Evolutionary conservation across 2,113 vertebrate genomes (phyloP).

Genomic region (Pungitius pungitius): DNA sequence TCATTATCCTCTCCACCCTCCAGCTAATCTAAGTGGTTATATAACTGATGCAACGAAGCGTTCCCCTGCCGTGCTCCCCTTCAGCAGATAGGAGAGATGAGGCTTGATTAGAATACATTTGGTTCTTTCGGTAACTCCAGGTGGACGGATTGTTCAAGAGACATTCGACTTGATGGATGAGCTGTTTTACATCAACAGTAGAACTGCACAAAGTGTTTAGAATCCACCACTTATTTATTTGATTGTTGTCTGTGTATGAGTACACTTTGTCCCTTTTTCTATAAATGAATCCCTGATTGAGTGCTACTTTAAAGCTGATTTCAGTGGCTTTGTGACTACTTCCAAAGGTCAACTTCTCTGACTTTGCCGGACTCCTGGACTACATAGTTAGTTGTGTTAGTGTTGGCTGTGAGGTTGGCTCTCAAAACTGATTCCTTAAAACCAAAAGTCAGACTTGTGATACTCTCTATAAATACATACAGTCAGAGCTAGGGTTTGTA

Average conservation of each 20-base stretch:
- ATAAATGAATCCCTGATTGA: conserved; percentile 18
- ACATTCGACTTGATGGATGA: conserved; percentile 14
- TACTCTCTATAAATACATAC: background rate
- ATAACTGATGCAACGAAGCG: conserved; percentile 47
- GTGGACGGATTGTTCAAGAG: conserved; percentile 22
- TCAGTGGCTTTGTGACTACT: background rate
- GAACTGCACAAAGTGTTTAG: background rate
- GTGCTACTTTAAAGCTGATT: background rate
- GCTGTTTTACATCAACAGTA: background rate
- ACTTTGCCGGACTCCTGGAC: conserved; percentile 27
- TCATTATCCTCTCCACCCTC: conserved; percentile 27
- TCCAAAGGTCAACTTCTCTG: conserved; percentile 9
- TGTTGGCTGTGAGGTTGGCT: background rate
- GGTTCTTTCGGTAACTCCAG: conserved; percentile 19
- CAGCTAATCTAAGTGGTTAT: conserved; percentile 56
- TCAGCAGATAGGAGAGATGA: conserved; percentile 17
- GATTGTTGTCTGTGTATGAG: background rate
- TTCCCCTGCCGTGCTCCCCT: background rate
- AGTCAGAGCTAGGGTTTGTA: background rate
- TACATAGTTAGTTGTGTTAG: conserved; percentile 39
- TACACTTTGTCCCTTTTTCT: background rate
- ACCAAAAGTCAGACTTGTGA: background rate
- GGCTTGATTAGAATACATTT: conserved; percentile 33
- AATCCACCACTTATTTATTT: background rate
- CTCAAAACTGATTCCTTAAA: background rate